phyloP scores from a whole-genome alignment of 2,113 vertebrate genomes.

The Sylvilagus bachmani region DNA sequence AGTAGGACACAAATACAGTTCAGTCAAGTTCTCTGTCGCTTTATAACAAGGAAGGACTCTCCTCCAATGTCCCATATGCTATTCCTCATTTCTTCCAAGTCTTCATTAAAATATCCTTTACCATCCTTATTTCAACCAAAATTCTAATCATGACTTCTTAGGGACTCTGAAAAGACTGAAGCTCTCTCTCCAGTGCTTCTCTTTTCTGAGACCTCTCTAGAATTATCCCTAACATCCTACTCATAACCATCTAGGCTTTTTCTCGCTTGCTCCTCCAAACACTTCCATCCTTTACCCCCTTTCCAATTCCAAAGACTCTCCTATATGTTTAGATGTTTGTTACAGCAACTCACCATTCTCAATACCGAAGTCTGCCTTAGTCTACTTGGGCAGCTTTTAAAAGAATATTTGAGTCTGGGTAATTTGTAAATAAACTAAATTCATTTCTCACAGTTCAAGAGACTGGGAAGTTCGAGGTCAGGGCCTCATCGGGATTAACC shows the following conservation, averaged over 20 bases:
- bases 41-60: not conserved
- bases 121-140: not conserved
- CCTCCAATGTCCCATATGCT: not conserved
- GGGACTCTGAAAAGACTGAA: not conserved
- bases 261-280: not conserved
- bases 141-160: not conserved
- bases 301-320: not conserved
- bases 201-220: not conserved
- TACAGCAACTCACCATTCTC: not conserved
- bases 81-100: not conserved
- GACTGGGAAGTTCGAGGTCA: not conserved
- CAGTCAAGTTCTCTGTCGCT: not conserved
- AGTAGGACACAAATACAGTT: not conserved
- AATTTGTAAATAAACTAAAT: not conserved
- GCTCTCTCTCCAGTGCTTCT: not conserved
- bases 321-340: not conserved
- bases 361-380: not conserved
- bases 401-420: not conserved
- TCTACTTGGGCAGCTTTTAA: not conserved
- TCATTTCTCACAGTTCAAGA: not conserved
- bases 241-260: not conserved
- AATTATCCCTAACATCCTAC: not conserved
- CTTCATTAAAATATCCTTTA: not conserved
- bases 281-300: not conserved
- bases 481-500: not conserved